A percentile compares a stretch with the other conserved stretches of the same genome.
phyloP scores from a whole-genome alignment of 2,888 invertebrate species.

The Trichopria drosophilae region DNA sequence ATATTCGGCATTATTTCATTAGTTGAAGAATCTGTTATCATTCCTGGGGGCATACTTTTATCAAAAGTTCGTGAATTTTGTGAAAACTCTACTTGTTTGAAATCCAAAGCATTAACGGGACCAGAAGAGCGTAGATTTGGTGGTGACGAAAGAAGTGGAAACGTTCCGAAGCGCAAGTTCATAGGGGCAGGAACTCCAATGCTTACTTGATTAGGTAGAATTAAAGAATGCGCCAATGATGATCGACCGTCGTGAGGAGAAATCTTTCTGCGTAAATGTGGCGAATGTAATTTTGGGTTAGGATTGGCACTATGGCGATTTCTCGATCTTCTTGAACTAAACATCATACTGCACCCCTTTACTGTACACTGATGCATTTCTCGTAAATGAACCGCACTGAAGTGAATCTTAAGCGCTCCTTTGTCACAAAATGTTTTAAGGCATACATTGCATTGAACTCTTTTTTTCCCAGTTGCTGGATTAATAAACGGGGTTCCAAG shows the following conservation, averaged over 20 bases:
- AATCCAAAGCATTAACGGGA: slow-evolving; percentile 63
- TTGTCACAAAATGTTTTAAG: slow-evolving; percentile 99
- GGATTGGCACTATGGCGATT: slow-evolving; percentile 98
- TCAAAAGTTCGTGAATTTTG: too few relatives aligned
- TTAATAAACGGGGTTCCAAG: slow-evolving; percentile 89
- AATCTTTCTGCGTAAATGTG: slow-evolving; percentile 89
- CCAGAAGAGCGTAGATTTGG: slow-evolving; percentile 66
- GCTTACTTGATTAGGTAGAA: slow-evolving; percentile 74
- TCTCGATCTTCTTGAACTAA: slow-evolving; percentile 91
- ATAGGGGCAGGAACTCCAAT: slow-evolving; percentile 67
- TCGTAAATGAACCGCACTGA: slow-evolving; percentile 95
- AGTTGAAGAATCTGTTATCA: too few relatives aligned
- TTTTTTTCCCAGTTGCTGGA: slow-evolving; percentile 91
- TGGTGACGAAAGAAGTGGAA: slow-evolving; percentile 74
- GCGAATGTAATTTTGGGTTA: slow-evolving; percentile 96
- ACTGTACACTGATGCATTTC: slow-evolving; percentile 99
- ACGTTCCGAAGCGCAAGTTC: slow-evolving; percentile 75
- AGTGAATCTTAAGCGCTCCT: slow-evolving; percentile 98
- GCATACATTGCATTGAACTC: slow-evolving; percentile 97
- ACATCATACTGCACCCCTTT: slow-evolving; percentile 99
- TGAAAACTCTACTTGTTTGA: slow-evolving; percentile 72
- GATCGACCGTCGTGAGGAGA: slow-evolving; percentile 92
- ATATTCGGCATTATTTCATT: too few relatives aligned
- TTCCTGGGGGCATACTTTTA: too few relatives aligned
- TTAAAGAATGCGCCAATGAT: slow-evolving; percentile 80